Percentiles rank a stretch among this genome's conserved stretches.
These are phyloP conservation scores for Rhinichthys klamathensis DNA, from an alignment of 2,113 vertebrate species.

Conservation along the genomic window DNA sequence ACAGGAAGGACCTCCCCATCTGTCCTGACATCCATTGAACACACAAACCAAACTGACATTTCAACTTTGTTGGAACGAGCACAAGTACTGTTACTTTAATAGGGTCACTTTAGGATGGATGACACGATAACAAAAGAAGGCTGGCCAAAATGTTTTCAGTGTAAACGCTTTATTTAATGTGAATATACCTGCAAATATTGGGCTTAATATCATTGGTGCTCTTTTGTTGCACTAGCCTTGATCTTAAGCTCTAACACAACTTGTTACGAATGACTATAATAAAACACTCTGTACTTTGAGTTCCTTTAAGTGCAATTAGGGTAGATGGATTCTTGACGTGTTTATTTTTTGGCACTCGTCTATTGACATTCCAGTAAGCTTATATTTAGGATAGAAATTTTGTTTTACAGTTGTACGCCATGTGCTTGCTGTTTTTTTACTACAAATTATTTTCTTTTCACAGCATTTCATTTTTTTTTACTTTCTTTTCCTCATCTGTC, in stretches of 20 bases:
- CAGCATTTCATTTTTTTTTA: background rate
- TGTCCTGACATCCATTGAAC: background rate
- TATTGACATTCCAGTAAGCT: slow-evolving; percentile 34
- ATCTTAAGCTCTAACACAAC: background rate
- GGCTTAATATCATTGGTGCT: background rate
- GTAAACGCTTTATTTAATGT: background rate
- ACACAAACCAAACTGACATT: slow-evolving; percentile 3
- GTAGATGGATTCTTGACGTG: background rate
- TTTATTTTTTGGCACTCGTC: slow-evolving; percentile 4
- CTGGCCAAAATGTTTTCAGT: background rate
- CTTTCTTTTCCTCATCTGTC: background rate
- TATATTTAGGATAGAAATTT: background rate
- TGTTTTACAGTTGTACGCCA: background rate
- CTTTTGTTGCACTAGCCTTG: background rate
- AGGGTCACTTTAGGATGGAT: background rate
- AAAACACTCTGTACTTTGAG: slow-evolving; percentile 11
- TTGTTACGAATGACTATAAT: background rate
- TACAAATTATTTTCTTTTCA: background rate
- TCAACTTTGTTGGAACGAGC: background rate
- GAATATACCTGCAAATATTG: background rate
- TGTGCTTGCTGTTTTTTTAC: background rate
- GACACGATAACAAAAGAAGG: background rate
- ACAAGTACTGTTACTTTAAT: background rate
- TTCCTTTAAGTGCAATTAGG: slow-evolving; percentile 42
- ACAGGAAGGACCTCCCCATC: background rate